Evolutionary conservation across 2,113 vertebrate species (phyloP).

Genomic region (Anguilla rostrata): DNA sequence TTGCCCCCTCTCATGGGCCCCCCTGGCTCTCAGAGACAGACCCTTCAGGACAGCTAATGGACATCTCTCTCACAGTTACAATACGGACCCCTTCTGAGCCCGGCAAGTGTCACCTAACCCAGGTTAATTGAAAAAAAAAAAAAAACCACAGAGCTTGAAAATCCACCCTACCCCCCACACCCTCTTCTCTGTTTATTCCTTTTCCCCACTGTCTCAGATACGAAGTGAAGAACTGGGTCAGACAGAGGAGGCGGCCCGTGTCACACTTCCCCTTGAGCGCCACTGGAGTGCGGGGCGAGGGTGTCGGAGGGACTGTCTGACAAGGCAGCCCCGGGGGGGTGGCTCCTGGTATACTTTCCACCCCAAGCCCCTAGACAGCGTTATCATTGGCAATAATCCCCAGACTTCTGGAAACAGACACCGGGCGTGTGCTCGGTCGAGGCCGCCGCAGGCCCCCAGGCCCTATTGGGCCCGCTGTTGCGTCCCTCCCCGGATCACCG

Average conservation of each 20-base stretch:
- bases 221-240: conserved; percentile 58
- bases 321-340: not conserved
- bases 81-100: conserved; percentile 40
- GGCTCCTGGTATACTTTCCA: not conserved
- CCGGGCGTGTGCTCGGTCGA: not conserved
- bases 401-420: not conserved
- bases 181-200: not conserved
- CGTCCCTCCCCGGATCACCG: not conserved
- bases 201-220: not conserved
- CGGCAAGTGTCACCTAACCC: conserved; percentile 56
- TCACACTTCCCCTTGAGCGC: not conserved
- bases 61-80: conserved; percentile 54
- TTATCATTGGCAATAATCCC: not conserved
- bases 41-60: conserved; percentile 57
- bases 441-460: not conserved
- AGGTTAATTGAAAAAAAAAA: conserved; percentile 53
- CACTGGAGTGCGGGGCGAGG: not conserved
- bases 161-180: not conserved
- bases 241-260: conserved; percentile 23
- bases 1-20: conserved; percentile 29
- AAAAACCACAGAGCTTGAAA: not conserved
- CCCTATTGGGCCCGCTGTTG: not conserved
- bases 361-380: not conserved
- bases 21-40: not conserved
- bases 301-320: not conserved